Evolutionary conservation across 2,113 vertebrate species (phyloP), one percentile per base, ranked within the genome.

Genomic region (Hemibagrus wyckioides): DNA sequence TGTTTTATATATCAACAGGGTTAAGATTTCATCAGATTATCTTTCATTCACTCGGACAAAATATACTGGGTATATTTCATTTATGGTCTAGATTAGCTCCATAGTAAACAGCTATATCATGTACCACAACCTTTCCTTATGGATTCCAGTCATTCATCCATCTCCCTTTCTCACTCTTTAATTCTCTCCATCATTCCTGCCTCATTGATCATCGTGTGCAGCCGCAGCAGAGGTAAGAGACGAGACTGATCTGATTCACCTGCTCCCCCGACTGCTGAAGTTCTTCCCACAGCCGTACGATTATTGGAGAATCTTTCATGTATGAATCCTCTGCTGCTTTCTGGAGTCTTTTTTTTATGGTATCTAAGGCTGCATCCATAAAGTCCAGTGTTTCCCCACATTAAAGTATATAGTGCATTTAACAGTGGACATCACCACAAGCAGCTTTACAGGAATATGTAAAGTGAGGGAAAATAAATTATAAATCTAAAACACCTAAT

Each of bases 281-380:
- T 23, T 75, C 83, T 41, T 77, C 52, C 39, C n/a, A 73, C 39
- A 76, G 71, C 44, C 28, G 39, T 8, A 61, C 41, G 84, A 85
- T 76, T 41, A 75, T 56, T 44, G 39, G 39, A 76, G 19, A 44
- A 77, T 44, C 54, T 85, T 85, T 57, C 67, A 84, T 75, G 50
- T 61, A 11, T 17, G 36, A 48, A 76, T 57, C 25, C 36, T 25
- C 6, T 61, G 13, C 5, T 81, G 13, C 39, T 59, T 59, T 36
- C 41, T 81, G n/a, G n/a, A n/a, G n/a, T 25, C 14, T 39, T 39
- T 36, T 52, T n/a, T 13, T 63, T 10, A 67, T 69, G 30, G 30
- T 13, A 15, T 15, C 28, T 36, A 69, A 69, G 7, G 6, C 30
- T 69, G 65, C 30, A 69, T 36, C 15, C 30, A 69, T 15, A 33